A percentile compares a stretch with the other conserved stretches of the same genome.
These are phyloP conservation scores for Perognathus longimembris DNA, from an alignment of 2,113 vertebrate genomes.

Conservation along the genomic window DNA sequence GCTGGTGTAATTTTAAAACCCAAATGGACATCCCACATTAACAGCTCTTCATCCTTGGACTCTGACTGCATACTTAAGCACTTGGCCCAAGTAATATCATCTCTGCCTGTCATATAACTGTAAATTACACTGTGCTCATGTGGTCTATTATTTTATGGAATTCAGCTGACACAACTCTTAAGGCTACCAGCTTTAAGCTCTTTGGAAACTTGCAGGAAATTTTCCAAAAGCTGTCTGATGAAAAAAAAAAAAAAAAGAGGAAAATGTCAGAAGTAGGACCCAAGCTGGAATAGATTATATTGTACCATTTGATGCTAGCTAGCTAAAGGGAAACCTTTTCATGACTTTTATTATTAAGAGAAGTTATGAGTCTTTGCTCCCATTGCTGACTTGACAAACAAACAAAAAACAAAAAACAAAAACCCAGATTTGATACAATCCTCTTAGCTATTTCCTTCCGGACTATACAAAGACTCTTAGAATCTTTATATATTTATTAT, in stretches of 20 bases:
- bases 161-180: slow-evolving; percentile 77
- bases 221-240: slow-evolving; percentile 67
- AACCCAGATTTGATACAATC: neutral
- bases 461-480: slow-evolving; percentile 1
- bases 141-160: slow-evolving; percentile 51
- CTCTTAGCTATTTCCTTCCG: slow-evolving; percentile 9
- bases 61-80: slow-evolving; percentile 77
- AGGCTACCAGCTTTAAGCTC: slow-evolving; percentile 68
- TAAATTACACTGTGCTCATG: slow-evolving; percentile 75
- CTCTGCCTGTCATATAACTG: slow-evolving; percentile 61
- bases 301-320: slow-evolving; percentile 14
- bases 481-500: slow-evolving; percentile 26
- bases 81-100: slow-evolving; percentile 67
- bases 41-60: slow-evolving; percentile 53
- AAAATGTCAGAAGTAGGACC: slow-evolving; percentile 48
- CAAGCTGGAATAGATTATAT: neutral
- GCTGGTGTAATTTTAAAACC: slow-evolving; percentile 67
- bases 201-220: slow-evolving; percentile 72
- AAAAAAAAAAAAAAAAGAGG: slow-evolving; percentile 58
- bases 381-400: slow-evolving; percentile 12
- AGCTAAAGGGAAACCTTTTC: slow-evolving; percentile 23
- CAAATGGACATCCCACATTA: slow-evolving; percentile 55
- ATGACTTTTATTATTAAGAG: slow-evolving; percentile 28
- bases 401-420: neutral
- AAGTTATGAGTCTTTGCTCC: slow-evolving; percentile 22